Evolutionary conservation across 1,140 invertebrate genomes (phyloP).

Genomic region (Tetramorium alpestre): DNA sequence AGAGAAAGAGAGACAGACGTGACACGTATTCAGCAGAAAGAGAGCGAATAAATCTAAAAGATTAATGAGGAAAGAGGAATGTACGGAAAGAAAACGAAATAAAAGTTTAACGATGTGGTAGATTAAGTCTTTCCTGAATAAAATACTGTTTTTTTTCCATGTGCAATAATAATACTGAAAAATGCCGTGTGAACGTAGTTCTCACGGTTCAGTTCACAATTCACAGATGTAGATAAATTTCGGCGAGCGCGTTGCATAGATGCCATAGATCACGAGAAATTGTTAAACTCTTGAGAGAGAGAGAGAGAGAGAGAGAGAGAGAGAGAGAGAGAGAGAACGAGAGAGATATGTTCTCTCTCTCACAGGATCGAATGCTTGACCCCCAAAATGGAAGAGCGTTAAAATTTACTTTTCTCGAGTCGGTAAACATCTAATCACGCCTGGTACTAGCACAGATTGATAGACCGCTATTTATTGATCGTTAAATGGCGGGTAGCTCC

Average conservation of each 20-base stretch:
- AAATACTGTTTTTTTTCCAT: not conserved
- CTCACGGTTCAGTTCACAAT: not conserved
- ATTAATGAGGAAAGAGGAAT: not conserved
- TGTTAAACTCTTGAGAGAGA: not conserved
- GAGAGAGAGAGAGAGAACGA: not conserved
- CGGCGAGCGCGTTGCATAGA: not conserved
- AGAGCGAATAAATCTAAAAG: not conserved
- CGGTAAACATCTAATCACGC: not conserved
- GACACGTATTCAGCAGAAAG: not conserved
- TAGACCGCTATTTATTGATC: not conserved
- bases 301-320: too few species aligned
- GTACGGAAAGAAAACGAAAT: not conserved
- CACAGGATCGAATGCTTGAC: not conserved
- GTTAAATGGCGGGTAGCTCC: not conserved
- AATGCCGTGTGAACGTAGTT: not conserved
- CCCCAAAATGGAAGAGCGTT: not conserved
- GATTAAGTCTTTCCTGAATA: not conserved
- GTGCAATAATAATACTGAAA: not conserved
- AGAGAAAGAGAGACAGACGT: not conserved
- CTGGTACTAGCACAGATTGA: not conserved
- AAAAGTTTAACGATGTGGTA: not conserved
- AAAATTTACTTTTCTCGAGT: not conserved
- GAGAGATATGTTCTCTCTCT: too few species aligned
- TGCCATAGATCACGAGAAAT: not conserved
- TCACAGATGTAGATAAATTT: constrained; percentile 11